Conservation (phyloP, 92 coral and sea anemone species). For the Chrysogorgia sp. region DNA sequence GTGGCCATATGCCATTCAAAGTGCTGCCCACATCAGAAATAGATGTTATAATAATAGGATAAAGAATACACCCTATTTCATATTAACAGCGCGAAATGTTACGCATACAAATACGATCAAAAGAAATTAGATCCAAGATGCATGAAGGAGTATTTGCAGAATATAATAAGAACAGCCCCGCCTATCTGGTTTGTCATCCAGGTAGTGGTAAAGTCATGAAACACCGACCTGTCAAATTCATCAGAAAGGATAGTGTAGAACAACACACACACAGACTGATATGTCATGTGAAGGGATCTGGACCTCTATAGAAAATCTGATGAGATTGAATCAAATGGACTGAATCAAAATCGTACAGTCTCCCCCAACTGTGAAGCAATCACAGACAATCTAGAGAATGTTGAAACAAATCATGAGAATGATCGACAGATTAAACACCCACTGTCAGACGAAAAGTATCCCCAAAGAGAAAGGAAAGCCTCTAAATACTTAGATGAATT, state of each 20-base stretch:
- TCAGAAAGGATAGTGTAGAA: too few species aligned
- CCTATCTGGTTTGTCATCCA: slow-evolving; percentile 31
- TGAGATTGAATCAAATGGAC: not conserved
- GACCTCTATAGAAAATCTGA: slow-evolving; percentile 30
- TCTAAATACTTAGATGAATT: slow-evolving; percentile 24
- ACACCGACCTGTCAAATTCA: too few species aligned
- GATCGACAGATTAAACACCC: slow-evolving; percentile 1
- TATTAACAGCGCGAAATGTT: not conserved
- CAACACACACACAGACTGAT: too few species aligned
- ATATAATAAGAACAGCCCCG: slow-evolving; percentile 42
- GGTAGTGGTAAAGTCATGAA: too few species aligned
- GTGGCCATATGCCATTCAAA: too few species aligned
- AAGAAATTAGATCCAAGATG: not conserved
- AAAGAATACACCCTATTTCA: too few species aligned
- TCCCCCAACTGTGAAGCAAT: slow-evolving; percentile 24
- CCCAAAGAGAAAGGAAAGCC: slow-evolving; percentile 44
- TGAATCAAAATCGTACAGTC: not conserved
- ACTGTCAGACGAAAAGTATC: slow-evolving; percentile 3
- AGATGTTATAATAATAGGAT: too few species aligned
- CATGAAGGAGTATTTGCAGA: not conserved
- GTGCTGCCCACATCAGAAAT: too few species aligned
- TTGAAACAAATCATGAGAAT: not conserved
- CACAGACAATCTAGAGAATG: slow-evolving; percentile 3
- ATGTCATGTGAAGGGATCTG: slow-evolving; percentile 21
- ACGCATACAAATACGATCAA: not conserved